Evolutionary conservation across 2,113 vertebrate species (phyloP).

Genomic region (Naja naja): DNA sequence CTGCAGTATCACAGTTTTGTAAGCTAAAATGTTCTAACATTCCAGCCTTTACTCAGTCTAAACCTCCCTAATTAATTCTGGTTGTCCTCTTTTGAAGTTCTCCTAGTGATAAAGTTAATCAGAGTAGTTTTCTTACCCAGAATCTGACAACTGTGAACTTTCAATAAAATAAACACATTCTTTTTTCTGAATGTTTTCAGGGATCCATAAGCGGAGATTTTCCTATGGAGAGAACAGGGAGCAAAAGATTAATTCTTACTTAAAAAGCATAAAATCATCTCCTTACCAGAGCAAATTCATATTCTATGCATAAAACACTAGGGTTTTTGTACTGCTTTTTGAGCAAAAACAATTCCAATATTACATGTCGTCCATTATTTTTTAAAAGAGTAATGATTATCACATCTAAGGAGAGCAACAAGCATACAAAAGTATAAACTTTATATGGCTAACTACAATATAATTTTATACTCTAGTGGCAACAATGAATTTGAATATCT

Average conservation of each 20-base stretch:
- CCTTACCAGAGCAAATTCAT: neutral
- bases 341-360: neutral
- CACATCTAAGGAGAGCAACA: neutral
- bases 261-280: neutral
- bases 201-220: slow-evolving; percentile 78
- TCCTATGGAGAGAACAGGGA: slow-evolving; percentile 48
- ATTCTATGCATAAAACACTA: neutral
- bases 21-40: neutral
- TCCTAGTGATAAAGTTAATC: neutral
- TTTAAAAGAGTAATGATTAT: neutral
- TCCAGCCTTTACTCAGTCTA: neutral
- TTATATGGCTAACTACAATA: neutral
- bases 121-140: slow-evolving; percentile 57
- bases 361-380: neutral
- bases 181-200: slow-evolving; percentile 83
- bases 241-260: neutral
- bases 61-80: neutral
- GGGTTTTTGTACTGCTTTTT: neutral
- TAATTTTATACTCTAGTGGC: neutral
- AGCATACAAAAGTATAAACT: neutral
- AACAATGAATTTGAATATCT: neutral
- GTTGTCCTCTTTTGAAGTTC: neutral
- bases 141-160: slow-evolving; percentile 61
- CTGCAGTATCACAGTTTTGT: neutral
- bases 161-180: slow-evolving; percentile 82